phyloP scores from a whole-genome alignment of 2,797 vertebrate genomes.

The Chelon auratus region DNA sequence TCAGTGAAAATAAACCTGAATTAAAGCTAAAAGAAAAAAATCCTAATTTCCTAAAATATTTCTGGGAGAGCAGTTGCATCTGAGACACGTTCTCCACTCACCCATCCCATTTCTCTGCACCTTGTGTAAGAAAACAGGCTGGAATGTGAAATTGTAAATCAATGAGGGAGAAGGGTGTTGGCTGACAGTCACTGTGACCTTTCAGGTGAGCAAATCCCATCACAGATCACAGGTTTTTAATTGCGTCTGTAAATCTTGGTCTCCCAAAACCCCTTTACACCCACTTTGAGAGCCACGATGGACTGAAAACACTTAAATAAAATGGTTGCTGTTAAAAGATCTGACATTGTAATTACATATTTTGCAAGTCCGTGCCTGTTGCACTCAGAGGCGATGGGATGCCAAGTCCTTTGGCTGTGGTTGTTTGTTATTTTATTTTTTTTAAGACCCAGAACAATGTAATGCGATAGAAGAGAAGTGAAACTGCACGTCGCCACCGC shows the following conservation, averaged over 20 bases:
- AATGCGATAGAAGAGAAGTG: constrained; percentile 13
- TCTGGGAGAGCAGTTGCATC: no score
- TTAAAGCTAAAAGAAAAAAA: no score
- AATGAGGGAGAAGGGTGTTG: constrained; percentile 1
- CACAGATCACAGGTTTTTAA: constrained; percentile 25
- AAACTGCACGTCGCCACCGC: constrained; percentile 6
- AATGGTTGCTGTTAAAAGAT: constrained; percentile 37
- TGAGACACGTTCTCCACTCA: no score
- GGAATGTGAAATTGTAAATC: constrained; percentile 1
- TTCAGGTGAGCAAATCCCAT: constrained; percentile 25
- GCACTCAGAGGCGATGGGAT: constrained; percentile 15
- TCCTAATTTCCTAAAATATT: no score
- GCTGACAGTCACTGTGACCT: not conserved
- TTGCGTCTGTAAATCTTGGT: constrained; percentile 35
- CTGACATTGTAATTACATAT: constrained; percentile 60
- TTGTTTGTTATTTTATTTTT: constrained; percentile 24
- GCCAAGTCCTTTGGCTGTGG: constrained; percentile 20
- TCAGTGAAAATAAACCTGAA: no score
- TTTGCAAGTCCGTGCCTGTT: constrained; percentile 64
- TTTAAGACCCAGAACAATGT: constrained; percentile 37
- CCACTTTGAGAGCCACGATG: not conserved
- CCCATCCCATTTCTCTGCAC: not conserved
- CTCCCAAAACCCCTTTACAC: constrained; percentile 6
- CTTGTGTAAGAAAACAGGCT: not conserved
- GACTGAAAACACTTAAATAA: constrained; percentile 26